Percentiles rank a stretch among this genome's conserved stretches.
phyloP scores from a whole-genome alignment of 2,888 invertebrate genomes.

The Hecatera dysodea region DNA sequence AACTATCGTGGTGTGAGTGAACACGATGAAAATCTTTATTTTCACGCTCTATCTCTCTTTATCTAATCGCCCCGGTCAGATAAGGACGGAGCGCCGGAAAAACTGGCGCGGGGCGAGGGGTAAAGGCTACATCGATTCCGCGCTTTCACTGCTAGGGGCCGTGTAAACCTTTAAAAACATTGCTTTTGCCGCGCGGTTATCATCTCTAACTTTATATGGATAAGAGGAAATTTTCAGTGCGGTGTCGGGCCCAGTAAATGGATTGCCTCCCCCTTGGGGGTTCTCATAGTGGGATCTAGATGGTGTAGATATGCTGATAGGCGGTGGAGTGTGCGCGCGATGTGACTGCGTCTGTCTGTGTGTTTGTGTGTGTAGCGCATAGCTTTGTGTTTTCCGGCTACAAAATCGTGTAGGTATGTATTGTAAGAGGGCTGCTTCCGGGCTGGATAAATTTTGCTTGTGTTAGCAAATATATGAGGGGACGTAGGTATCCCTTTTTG shows the following conservation, averaged over 20 bases:
- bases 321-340: conserved; percentile 82
- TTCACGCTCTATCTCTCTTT: conserved; percentile 91
- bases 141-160: conserved; percentile 91
- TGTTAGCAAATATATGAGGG: conserved; percentile 90
- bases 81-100: conserved; percentile 91
- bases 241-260: conserved; percentile 85
- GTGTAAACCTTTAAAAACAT: conserved; percentile 91
- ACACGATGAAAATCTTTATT: conserved; percentile 91
- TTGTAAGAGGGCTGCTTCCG: conserved; percentile 85
- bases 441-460: conserved; percentile 89
- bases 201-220: conserved; percentile 86
- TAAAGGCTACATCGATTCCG: conserved; percentile 91
- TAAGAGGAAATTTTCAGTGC: conserved; percentile 85
- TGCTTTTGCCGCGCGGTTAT: conserved; percentile 88
- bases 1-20: conserved; percentile 88
- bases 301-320: conserved; percentile 90
- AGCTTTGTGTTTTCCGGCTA: conserved; percentile 85
- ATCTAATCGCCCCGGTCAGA: conserved; percentile 90
- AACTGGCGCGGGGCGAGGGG: conserved; percentile 90
- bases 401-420: conserved; percentile 83
- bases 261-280: conserved; percentile 91
- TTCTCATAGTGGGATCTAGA: conserved; percentile 91
- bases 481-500: conserved; percentile 89
- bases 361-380: conserved; percentile 76
- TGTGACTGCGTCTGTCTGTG: conserved; percentile 73